phyloP scores from a whole-genome alignment of 2,888 invertebrate genomes.

The Dione juno region DNA sequence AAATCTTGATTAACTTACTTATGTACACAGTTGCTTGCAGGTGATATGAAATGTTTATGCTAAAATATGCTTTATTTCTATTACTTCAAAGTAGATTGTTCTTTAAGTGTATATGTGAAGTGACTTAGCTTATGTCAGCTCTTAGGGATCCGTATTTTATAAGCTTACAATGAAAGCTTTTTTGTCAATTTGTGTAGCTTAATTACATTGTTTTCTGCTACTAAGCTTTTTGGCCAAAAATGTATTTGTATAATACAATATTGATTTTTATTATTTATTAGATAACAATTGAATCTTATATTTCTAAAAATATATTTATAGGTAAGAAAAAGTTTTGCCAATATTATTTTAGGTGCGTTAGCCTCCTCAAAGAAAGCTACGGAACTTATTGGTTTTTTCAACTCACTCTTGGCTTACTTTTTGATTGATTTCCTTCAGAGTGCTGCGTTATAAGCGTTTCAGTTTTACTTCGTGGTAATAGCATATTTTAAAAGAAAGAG shows the following conservation, averaged over 20 bases:
- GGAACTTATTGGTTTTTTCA: background rate
- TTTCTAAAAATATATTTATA: background rate
- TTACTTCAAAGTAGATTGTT: background rate
- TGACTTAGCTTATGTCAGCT: conserved; percentile 6
- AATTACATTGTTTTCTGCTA: no score
- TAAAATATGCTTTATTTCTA: background rate
- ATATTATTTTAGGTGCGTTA: background rate
- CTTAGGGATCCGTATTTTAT: background rate
- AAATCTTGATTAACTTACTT: conserved; percentile 37
- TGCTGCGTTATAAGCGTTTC: background rate
- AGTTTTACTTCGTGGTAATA: background rate
- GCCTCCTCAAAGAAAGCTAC: no score
- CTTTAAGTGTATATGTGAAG: background rate
- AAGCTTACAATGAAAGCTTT: background rate
- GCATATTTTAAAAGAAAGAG: background rate
- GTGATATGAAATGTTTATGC: background rate
- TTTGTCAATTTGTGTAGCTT: background rate
- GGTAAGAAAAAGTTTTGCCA: background rate
- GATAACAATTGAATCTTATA: no score
- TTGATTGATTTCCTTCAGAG: background rate
- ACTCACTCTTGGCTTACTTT: background rate
- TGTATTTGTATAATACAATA: no score
- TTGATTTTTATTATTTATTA: no score
- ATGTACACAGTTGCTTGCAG: conserved; percentile 30
- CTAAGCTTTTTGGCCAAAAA: no score